Conservation (phyloP, 2,113 vertebrate species). For the Crocuta crocuta region DNA sequence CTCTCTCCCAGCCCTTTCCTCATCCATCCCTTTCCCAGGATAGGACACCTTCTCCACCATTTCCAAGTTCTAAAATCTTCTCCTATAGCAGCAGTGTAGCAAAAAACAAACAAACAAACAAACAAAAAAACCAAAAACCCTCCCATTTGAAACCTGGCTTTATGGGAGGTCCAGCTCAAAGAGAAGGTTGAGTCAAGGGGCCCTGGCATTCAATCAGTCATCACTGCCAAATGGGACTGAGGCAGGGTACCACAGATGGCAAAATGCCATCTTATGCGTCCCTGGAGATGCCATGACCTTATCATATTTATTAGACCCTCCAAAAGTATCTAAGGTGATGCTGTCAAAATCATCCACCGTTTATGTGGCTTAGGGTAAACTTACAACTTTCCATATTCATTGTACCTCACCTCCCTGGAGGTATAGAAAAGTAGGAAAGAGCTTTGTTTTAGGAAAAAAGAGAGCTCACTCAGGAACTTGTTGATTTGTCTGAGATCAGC, state of each 20-base stretch:
- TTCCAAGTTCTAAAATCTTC: background rate
- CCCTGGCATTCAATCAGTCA: background rate
- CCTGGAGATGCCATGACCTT: background rate
- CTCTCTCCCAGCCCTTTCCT: background rate
- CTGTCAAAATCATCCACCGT: background rate
- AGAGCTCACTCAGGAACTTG: background rate
- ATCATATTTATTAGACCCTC: background rate
- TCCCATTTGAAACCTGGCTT: background rate
- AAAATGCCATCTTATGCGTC: background rate
- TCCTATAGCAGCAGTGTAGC: too few species aligned
- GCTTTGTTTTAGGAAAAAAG: conserved; percentile 10
- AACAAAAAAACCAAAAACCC: too few species aligned
- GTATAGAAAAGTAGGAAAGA: background rate
- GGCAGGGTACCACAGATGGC: background rate
- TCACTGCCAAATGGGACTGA: background rate
- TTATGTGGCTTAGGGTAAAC: background rate
- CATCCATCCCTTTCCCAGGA: background rate
- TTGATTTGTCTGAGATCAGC: background rate
- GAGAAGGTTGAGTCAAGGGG: background rate
- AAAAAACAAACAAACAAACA: background rate
- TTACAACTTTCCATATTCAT: background rate
- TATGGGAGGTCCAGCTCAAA: background rate
- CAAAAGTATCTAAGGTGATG: background rate
- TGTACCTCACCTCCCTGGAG: background rate
- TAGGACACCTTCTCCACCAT: background rate